phyloP scores from a whole-genome alignment of 2,113 vertebrate species.

The Fukomys damarensis region DNA sequence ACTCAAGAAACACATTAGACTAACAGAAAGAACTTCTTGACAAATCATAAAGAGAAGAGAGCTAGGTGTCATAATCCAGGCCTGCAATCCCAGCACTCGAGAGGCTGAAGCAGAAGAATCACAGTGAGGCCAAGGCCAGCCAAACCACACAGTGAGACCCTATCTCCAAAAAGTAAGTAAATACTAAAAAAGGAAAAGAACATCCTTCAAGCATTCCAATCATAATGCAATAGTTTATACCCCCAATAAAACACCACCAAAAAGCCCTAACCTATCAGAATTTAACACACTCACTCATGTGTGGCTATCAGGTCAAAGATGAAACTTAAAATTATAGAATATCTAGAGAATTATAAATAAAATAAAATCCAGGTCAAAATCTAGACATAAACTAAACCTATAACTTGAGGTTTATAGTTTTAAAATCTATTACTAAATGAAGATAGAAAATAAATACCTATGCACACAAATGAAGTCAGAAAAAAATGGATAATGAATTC shows the following conservation, averaged over 20 bases:
- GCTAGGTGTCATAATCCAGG: background rate
- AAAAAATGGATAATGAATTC: slow-evolving; percentile 5
- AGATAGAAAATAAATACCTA: slow-evolving; percentile 12
- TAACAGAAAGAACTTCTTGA: slow-evolving; percentile 2
- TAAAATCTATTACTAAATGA: background rate
- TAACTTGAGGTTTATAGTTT: background rate
- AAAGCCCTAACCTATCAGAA: background rate
- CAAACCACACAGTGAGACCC: background rate
- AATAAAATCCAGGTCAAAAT: slow-evolving; percentile 24
- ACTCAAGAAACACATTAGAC: background rate
- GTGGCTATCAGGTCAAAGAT: background rate
- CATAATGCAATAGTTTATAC: background rate
- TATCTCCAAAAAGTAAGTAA: background rate
- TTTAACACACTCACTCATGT: background rate
- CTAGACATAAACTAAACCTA: background rate
- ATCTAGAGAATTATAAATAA: background rate
- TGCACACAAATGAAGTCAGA: background rate
- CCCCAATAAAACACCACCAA: background rate
- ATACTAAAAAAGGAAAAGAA: background rate
- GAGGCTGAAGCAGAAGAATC: background rate
- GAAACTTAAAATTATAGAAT: background rate
- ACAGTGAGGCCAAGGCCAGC: background rate
- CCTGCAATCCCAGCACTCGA: background rate
- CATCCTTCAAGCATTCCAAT: background rate
- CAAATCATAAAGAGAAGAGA: background rate